phyloP scores from a whole-genome alignment of 1,140 invertebrate species.

The Heliconius hewitsoni region DNA sequence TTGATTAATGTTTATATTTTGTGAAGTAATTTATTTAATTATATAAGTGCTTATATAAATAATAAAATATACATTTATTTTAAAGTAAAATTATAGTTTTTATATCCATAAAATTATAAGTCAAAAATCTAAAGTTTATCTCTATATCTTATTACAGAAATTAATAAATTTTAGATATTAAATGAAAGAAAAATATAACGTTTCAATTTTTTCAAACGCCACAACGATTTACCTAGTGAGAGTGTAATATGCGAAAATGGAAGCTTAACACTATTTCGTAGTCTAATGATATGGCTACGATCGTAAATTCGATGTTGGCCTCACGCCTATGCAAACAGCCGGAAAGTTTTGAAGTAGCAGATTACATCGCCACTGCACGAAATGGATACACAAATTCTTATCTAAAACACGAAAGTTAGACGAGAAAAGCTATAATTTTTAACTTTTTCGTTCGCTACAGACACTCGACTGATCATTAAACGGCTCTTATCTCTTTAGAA shows the following conservation, averaged over 20 bases:
- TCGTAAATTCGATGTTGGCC: constrained; percentile 38
- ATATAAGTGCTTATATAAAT: no score
- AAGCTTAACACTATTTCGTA: constrained; percentile 33
- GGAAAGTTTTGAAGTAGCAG: constrained; percentile 8
- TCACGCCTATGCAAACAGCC: constrained; percentile 25
- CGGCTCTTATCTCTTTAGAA: constrained; percentile 22
- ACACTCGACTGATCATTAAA: constrained; percentile 19
- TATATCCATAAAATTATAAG: neutral
- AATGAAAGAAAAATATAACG: constrained; percentile 1
- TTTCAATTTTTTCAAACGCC: neutral
- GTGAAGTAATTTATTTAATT: no score
- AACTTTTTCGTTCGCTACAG: constrained; percentile 19
- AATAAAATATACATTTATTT: no score
- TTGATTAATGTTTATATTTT: no score
- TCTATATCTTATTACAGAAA: neutral
- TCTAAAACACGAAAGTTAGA: constrained; percentile 18
- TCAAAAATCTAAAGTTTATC: neutral
- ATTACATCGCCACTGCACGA: constrained; percentile 12
- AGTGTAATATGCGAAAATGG: constrained; percentile 8
- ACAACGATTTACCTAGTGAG: neutral
- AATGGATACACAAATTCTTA: constrained; percentile 28
- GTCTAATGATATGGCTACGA: constrained; percentile 39
- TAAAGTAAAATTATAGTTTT: no score
- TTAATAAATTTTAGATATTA: neutral
- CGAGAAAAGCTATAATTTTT: constrained; percentile 19